Evolutionary conservation across 2,113 vertebrate genomes (phyloP).

Genomic region (Cavia porcellus): DNA sequence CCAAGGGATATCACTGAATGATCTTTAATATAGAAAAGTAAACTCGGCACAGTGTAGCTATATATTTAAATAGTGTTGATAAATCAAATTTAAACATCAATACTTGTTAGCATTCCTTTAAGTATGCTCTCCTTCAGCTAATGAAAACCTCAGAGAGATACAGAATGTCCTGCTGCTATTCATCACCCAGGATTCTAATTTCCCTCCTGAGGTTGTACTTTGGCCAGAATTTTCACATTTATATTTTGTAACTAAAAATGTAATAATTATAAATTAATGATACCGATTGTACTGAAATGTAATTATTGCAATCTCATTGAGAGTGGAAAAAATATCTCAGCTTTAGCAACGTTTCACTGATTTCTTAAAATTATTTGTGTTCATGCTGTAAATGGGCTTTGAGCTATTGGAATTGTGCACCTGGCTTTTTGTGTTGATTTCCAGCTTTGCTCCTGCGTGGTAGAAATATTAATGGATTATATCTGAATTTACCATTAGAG

Average conservation of each 20-base stretch:
- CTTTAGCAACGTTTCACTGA: conserved; percentile 35
- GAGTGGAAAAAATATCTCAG: conserved; percentile 37
- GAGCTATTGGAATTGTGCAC: neutral
- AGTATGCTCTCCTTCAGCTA: conserved; percentile 88
- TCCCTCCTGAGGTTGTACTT: conserved; percentile 89
- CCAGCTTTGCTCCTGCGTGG: neutral
- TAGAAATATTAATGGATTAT: conserved; percentile 52
- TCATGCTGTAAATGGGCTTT: neutral
- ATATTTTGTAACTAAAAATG: conserved; percentile 78
- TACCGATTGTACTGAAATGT: conserved; percentile 71
- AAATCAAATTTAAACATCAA: conserved; percentile 93
- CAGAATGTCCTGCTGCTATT: conserved; percentile 86
- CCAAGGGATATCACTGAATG: conserved; percentile 80
- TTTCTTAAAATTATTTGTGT: conserved; percentile 50
- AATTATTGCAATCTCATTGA: conserved; percentile 67
- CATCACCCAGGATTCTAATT: conserved; percentile 90
- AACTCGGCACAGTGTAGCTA: conserved; percentile 85
- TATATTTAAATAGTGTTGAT: conserved; percentile 90
- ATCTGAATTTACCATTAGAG: conserved; percentile 60
- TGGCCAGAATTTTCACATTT: conserved; percentile 72
- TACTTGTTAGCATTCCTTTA: conserved; percentile 94
- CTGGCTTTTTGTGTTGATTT: neutral
- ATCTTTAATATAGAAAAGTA: conserved; percentile 87
- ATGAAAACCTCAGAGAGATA: conserved; percentile 89
- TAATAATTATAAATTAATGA: conserved; percentile 76